Conservation (phyloP, 2,797 vertebrate species). For the Onychomys torridus region DNA sequence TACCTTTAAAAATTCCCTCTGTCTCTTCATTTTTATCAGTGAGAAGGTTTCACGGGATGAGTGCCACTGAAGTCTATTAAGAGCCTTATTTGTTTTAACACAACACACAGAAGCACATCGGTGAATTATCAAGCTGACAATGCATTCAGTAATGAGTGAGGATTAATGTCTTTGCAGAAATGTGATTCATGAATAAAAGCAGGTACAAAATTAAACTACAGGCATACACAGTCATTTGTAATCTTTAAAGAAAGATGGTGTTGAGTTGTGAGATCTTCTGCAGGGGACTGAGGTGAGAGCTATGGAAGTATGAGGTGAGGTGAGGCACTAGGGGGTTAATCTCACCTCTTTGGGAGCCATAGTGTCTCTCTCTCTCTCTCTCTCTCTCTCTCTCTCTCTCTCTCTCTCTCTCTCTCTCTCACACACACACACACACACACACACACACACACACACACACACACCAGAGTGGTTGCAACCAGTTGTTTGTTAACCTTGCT, state of each 20-base stretch:
- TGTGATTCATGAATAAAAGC: constrained; percentile 82
- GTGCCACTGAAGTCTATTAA: constrained; percentile 73
- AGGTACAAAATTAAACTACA: constrained; percentile 78
- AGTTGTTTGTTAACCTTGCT: neutral
- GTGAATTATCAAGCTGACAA: constrained; percentile 80
- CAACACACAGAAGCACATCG: constrained; percentile 74
- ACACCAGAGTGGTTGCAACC: neutral
- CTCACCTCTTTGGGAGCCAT: neutral
- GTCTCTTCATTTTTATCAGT: constrained; percentile 61
- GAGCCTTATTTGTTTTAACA: constrained; percentile 76
- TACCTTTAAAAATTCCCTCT: neutral
- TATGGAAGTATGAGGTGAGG: neutral
- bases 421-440: too few species aligned
- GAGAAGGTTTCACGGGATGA: constrained; percentile 59
- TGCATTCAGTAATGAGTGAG: constrained; percentile 79
- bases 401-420: too few species aligned
- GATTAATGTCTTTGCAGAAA: constrained; percentile 80
- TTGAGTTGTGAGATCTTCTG: constrained; percentile 56
- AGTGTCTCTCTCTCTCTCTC: neutral
- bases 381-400: too few species aligned
- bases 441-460: neutral
- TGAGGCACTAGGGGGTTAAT: neutral
- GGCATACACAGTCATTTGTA: constrained; percentile 74
- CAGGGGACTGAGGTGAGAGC: neutral
- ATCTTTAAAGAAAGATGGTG: constrained; percentile 72